Evolutionary conservation across 2,113 vertebrate genomes (phyloP), one percentile per base, ranked within the genome.

Genomic region (Chaetodon auriga): DNA sequence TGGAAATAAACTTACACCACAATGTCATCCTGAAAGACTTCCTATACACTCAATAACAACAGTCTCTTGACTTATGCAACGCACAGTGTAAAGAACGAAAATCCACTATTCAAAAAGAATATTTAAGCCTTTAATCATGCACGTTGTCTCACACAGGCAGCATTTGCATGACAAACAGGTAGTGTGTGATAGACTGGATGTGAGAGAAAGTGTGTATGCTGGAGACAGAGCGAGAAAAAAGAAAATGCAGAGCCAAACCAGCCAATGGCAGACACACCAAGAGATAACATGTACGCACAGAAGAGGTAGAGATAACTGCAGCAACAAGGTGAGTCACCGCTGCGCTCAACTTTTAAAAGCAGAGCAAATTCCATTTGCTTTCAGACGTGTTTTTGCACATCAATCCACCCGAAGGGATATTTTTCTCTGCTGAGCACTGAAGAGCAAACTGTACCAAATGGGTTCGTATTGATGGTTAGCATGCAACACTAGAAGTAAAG

Each of bases 311-410:
- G 38, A 62, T 77, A 41, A 51, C 68, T 85, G 69, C 53, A 81
- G 70, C 45, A 84, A 65, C 80, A 55, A 25, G 60, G 74, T 84
- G 82, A 90, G 69, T 91, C 83, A 86, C 62, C 54, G 78, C 77
- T 84, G 25, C 35, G 15, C 51, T 65, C 62, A 60, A 75, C 81
- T 78, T 86, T 71, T 76, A 41, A 86, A 85, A 66, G 62, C 45
- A 55, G 41, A 80, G 85, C 35, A 85, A 91, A 91, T 93, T 94
- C 87, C 89, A 79, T 89, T 86, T 82, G 85, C 78, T 81, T 73
- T 72, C 81, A 88, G 87, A 93, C 92, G 75, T 89, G 92, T 94
- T 91, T 90, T 91, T 88, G 69, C 91, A 93, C 81, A 93, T 93
- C 83, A 38, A 23, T 55, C 60, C 36, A 75, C 68, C 87, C 76